phyloP scores from a whole-genome alignment of 2,113 vertebrate species.

The Carlito syrichta region DNA sequence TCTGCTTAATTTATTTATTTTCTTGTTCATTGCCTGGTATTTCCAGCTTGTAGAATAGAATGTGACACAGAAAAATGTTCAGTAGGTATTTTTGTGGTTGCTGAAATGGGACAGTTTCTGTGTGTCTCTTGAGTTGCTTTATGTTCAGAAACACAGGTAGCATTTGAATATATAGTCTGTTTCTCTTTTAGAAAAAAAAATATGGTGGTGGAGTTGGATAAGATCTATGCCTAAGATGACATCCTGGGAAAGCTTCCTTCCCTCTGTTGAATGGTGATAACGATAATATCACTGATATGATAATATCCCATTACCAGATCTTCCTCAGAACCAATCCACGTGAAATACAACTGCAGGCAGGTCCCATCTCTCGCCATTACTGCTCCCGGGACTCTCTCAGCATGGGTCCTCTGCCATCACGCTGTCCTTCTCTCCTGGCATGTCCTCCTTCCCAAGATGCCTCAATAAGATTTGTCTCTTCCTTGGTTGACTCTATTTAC shows the following conservation, averaged over 20 bases:
- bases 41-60: background rate
- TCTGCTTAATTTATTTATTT: background rate
- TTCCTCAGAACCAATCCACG: background rate
- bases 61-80: background rate
- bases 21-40: background rate
- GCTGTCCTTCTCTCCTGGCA: background rate
- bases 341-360: background rate
- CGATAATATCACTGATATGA: no score
- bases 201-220: rapidly evolving
- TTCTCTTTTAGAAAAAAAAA: background rate
- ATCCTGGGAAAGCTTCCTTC: background rate
- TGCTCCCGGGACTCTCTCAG: no score
- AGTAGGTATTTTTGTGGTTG: background rate
- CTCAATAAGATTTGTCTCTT: background rate
- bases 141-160: background rate
- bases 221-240: background rate
- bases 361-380: no score
- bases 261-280: background rate
- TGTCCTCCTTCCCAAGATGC: background rate
- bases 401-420: background rate
- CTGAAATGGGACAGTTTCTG: background rate
- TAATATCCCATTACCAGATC: no score
- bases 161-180: background rate
- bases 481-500: background rate
- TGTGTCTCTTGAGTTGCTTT: background rate